Evolutionary conservation across 2,888 invertebrate species (phyloP).

Genomic region (Anorthoa munda): DNA sequence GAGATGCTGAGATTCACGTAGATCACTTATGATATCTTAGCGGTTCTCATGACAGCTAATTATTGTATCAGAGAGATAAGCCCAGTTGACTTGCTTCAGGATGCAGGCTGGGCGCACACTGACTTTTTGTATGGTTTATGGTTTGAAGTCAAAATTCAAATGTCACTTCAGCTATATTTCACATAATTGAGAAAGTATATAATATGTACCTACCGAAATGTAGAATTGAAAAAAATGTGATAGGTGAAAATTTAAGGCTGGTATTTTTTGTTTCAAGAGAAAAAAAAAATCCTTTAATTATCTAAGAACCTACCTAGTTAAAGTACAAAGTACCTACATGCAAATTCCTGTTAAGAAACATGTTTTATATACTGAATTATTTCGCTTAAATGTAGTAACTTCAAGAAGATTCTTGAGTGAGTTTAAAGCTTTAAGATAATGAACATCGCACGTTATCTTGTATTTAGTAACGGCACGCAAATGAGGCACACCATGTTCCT

Average conservation of each 20-base stretch:
- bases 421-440: constrained; percentile 61
- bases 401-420: constrained; percentile 46
- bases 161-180: neutral
- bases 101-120: constrained; percentile 46
- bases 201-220: too few species aligned
- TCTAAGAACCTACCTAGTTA: too few species aligned
- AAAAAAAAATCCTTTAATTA: too few species aligned
- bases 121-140: neutral
- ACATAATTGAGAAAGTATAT: neutral
- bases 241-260: neutral
- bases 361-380: neutral
- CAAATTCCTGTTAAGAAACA: too few species aligned
- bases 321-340: too few species aligned
- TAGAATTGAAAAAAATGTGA: too few species aligned
- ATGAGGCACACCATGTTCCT: constrained; percentile 52
- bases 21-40: constrained; percentile 45
- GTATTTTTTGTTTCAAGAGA: neutral
- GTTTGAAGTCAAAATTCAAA: neutral
- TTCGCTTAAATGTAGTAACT: neutral
- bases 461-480: constrained; percentile 62
- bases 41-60: constrained; percentile 65
- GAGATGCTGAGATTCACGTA: constrained; percentile 14
- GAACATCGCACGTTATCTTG: constrained; percentile 63
- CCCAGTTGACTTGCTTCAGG: constrained; percentile 41
- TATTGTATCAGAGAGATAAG: constrained; percentile 71